phyloP scores from a whole-genome alignment of 2,797 vertebrate species.

The Protosalanx chinensis region DNA sequence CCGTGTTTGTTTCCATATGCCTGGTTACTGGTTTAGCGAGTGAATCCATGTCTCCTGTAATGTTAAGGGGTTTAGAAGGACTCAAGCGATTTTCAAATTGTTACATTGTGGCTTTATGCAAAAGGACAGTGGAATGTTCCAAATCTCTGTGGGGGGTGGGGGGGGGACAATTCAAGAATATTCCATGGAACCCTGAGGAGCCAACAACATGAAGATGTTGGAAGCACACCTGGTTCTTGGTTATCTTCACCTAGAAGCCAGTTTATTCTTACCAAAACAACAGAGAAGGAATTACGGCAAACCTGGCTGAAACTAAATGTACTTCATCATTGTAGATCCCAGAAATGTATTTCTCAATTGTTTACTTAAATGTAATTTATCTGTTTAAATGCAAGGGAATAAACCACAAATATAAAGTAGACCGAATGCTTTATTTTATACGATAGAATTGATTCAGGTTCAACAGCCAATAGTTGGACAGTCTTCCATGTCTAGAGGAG shows the following conservation, averaged over 20 bases:
- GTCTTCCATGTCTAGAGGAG: not conserved
- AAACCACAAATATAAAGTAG: conserved; percentile 65
- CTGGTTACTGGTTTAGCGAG: conserved; percentile 49
- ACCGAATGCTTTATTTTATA: conserved; percentile 32
- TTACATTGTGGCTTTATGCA: conserved; percentile 43
- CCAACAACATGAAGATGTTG: conserved; percentile 20
- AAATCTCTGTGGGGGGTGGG: conserved; percentile 1
- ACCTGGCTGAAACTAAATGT: conserved; percentile 52
- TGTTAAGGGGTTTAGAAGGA: conserved; percentile 58
- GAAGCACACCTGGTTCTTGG: conserved; percentile 16
- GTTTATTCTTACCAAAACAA: conserved; percentile 36
- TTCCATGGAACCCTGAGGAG: conserved; percentile 23
- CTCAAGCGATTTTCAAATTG: conserved; percentile 48
- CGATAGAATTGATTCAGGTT: not conserved
- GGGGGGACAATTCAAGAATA: not conserved
- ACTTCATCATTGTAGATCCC: conserved; percentile 64
- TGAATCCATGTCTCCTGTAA: conserved; percentile 67
- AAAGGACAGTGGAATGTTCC: conserved; percentile 22
- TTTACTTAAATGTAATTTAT: conserved; percentile 79
- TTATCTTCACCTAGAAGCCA: conserved; percentile 22
- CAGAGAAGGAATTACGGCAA: not conserved
- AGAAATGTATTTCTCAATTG: conserved; percentile 69
- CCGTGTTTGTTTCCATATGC: conserved; percentile 61
- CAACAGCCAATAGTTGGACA: not conserved
- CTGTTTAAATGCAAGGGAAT: conserved; percentile 76